A percentile compares a stretch with the other conserved stretches of the same genome.
Evolutionary conservation across 2,113 vertebrate genomes (phyloP).

Genomic region (Otocyon megalotis): DNA sequence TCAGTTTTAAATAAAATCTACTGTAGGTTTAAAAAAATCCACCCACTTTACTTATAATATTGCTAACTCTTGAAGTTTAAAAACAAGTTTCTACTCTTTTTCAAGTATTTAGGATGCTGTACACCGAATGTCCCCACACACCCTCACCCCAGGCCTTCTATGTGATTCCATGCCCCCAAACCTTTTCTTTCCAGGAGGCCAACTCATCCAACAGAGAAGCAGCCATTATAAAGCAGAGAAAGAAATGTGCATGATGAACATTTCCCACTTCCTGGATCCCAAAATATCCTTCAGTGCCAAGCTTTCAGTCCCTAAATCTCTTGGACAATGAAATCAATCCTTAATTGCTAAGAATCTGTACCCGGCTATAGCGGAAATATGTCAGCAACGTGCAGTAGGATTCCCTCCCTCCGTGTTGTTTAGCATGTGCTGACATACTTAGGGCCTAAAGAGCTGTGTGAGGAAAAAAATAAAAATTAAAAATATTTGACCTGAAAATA

Average conservation of each 20-base stretch:
- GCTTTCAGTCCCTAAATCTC: neutral
- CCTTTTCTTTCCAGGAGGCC: neutral
- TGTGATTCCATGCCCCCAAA: neutral
- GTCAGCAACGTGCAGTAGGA: neutral
- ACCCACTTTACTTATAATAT: constrained; percentile 51
- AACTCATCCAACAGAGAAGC: neutral
- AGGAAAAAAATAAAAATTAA: constrained; percentile 34
- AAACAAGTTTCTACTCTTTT: constrained; percentile 62
- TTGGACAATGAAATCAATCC: neutral
- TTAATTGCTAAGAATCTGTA: neutral
- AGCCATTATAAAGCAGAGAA: neutral
- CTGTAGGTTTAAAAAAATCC: constrained; percentile 83
- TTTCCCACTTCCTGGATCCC: neutral
- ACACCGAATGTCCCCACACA: neutral
- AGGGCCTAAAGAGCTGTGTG: neutral
- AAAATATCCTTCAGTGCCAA: neutral
- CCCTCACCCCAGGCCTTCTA: neutral
- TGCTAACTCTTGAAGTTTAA: constrained; percentile 67
- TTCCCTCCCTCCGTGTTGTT: neutral
- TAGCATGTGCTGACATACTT: neutral
- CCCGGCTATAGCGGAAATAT: neutral
- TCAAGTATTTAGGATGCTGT: neutral
- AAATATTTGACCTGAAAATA: constrained; percentile 41
- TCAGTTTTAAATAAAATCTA: constrained; percentile 88
- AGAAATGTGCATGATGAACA: neutral